Conservation (phyloP, 2,113 vertebrate species). For the Eolophus roseicapilla region DNA sequence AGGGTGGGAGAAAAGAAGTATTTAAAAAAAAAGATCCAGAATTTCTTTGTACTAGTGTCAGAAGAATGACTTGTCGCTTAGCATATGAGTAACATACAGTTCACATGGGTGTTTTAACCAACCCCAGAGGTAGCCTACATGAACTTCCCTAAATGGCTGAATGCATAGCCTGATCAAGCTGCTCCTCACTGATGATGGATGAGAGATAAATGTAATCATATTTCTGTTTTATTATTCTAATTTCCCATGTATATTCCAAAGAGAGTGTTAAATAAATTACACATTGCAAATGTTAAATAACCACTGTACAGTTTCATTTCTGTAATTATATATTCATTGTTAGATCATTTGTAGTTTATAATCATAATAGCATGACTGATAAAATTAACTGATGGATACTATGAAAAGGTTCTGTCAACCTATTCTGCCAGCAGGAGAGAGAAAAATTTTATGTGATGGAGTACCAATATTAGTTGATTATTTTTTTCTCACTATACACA, state of each 20-base stretch:
- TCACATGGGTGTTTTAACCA: neutral
- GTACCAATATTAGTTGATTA: conserved; percentile 8
- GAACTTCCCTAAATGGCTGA: neutral
- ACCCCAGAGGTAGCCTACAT: neutral
- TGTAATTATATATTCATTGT: conserved; percentile 47
- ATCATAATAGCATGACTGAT: conserved; percentile 35
- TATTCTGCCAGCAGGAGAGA: neutral
- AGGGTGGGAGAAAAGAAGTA: neutral
- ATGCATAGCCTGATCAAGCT: neutral
- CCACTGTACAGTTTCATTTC: conserved; percentile 18
- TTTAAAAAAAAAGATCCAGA: neutral
- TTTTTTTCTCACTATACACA: conserved; percentile 28
- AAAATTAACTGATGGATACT: conserved; percentile 53
- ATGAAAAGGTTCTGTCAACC: conserved; percentile 41
- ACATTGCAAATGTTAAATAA: conserved; percentile 31
- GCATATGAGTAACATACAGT: neutral
- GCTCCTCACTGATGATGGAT: neutral
- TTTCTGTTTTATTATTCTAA: conserved; percentile 27
- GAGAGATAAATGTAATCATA: neutral
- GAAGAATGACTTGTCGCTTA: neutral
- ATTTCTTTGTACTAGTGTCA: neutral
- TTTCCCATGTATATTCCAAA: conserved; percentile 10
- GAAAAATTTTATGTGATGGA: conserved; percentile 9
- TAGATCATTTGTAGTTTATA: conserved; percentile 48
- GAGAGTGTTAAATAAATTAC: conserved; percentile 32